A percentile compares a stretch with the other conserved stretches of the same genome.
These are phyloP conservation scores for Nomada ruficornis DNA, from an alignment of 2,888 invertebrate species.

Conservation along the genomic window DNA sequence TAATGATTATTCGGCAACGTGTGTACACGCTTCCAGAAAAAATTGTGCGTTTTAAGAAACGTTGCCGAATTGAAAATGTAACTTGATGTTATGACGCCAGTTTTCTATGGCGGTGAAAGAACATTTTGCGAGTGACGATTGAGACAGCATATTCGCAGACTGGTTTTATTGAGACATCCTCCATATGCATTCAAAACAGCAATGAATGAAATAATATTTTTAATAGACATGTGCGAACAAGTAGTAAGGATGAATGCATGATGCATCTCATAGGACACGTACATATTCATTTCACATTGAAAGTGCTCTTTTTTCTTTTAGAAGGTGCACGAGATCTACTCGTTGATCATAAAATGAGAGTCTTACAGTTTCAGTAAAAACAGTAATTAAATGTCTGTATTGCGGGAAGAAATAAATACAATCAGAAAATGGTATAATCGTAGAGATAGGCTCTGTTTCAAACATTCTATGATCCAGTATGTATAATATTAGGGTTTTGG, in stretches of 20 bases:
- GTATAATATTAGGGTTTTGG: neutral
- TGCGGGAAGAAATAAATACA: neutral
- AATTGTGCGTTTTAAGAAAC: neutral
- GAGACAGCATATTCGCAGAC: slow-evolving; percentile 1
- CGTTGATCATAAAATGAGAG: slow-evolving; percentile 28
- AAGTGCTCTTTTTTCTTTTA: slow-evolving; percentile 42
- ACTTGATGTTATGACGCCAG: neutral
- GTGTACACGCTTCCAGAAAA: neutral
- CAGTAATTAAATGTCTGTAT: slow-evolving; percentile 34
- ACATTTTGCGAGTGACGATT: slow-evolving; percentile 21
- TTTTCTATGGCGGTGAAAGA: slow-evolving; percentile 4
- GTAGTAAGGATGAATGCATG: slow-evolving; percentile 23
- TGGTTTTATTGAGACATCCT: slow-evolving; percentile 30
- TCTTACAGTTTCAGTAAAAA: slow-evolving; percentile 21
- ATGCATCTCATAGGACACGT: slow-evolving; percentile 29
- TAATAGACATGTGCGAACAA: slow-evolving; percentile 17
- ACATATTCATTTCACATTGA: slow-evolving; percentile 41
- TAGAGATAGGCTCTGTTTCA: neutral
- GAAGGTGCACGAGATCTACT: slow-evolving; percentile 6
- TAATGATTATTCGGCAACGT: too few relatives aligned
- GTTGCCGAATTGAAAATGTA: neutral
- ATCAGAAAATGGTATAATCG: neutral
- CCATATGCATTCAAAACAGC: slow-evolving; percentile 23
- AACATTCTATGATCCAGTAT: neutral
- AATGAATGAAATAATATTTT: slow-evolving; percentile 38